These are phyloP conservation scores for Oligia latruncula DNA, from an alignment of 2,888 invertebrate species.

Conservation along the genomic window DNA sequence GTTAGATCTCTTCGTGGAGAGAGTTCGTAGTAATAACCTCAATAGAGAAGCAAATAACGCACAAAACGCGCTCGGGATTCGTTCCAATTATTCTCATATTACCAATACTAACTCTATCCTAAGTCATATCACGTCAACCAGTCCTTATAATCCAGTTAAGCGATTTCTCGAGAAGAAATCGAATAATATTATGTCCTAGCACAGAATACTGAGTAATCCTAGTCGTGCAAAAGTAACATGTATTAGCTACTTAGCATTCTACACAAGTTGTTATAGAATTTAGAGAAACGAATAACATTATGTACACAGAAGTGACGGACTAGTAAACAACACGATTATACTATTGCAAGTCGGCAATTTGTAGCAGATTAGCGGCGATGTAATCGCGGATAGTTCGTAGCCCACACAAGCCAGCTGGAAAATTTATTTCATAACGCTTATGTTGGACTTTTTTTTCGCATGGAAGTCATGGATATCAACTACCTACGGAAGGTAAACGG, in stretches of 20 bases:
- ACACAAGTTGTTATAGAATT: constrained; percentile 41
- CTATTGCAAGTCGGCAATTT: neutral
- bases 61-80: neutral
- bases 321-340: constrained; percentile 26
- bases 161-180: constrained; percentile 46
- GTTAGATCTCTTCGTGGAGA: neutral
- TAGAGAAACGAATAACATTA: constrained; percentile 45
- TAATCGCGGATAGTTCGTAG: neutral
- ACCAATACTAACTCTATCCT: neutral
- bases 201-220: constrained; percentile 46
- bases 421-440: neutral
- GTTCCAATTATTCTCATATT: neutral
- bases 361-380: neutral
- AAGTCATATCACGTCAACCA: constrained; percentile 39
- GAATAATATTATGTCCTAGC: constrained; percentile 31
- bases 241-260: constrained; percentile 52
- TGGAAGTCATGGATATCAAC: neutral
- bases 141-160: constrained; percentile 49
- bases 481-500: neutral
- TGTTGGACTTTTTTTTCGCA: neutral
- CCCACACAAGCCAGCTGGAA: neutral
- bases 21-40: neutral
- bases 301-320: constrained; percentile 14
- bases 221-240: constrained; percentile 28
- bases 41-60: neutral